Conservation (phyloP, 2,888 invertebrate species). For the Lithodes maja region DNA sequence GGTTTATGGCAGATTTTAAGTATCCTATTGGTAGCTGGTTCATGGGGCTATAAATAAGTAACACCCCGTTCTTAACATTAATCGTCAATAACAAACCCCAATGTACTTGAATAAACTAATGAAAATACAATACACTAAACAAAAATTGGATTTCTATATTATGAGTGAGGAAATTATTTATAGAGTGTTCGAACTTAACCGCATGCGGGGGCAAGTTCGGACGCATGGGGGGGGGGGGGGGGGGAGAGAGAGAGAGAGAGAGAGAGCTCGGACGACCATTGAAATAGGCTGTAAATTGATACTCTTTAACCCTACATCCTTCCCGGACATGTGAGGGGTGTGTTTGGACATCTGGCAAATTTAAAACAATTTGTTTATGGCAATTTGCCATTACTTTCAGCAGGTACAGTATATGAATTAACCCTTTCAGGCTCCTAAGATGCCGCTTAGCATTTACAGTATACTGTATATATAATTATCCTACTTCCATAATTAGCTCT, state of each 20-base stretch:
- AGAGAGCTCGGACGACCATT: background rate
- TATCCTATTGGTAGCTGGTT: background rate
- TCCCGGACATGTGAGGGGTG: background rate
- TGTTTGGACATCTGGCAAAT: background rate
- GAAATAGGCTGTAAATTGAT: constrained; percentile 1
- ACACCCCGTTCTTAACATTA: background rate
- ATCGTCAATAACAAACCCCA: too few species aligned
- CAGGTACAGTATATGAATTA: background rate
- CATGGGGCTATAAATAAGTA: background rate
- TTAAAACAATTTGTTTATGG: background rate
- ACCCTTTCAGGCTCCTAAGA: too few species aligned
- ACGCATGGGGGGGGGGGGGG: background rate
- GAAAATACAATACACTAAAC: too few species aligned
- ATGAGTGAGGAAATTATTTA: background rate
- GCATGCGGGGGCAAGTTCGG: background rate
- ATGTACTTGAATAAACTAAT: too few species aligned
- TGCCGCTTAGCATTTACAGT: too few species aligned
- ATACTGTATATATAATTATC: too few species aligned
- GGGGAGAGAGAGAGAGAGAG: too few species aligned
- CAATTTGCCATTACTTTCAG: background rate
- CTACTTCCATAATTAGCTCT: too few species aligned
- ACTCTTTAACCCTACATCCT: background rate
- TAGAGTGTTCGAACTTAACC: background rate
- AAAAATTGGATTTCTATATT: too few species aligned
- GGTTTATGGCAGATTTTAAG: background rate